Conservation (phyloP, 1,140 invertebrate genomes). For the Lasioglossum albipes region DNA sequence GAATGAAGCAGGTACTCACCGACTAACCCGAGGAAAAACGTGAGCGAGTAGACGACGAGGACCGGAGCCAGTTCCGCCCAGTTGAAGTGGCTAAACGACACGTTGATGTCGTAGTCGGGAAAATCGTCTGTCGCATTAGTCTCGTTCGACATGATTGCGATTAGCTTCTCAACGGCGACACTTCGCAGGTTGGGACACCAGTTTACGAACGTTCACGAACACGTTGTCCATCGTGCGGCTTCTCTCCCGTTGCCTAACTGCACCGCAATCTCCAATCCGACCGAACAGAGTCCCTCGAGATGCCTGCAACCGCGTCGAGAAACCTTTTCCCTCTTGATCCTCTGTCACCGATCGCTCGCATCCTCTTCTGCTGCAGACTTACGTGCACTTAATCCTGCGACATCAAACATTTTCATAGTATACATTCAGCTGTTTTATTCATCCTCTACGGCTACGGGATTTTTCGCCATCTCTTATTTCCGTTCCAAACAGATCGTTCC, state of each 20-base stretch:
- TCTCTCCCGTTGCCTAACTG: neutral
- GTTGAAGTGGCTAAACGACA: constrained; percentile 75
- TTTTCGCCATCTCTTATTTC: no score
- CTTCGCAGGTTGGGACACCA: constrained; percentile 6
- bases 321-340: neutral
- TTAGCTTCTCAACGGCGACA: constrained; percentile 31
- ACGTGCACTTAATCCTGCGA: no score
- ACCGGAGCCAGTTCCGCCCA: constrained; percentile 83
- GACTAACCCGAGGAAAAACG: constrained; percentile 83
- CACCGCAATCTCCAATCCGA: neutral
- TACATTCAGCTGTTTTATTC: no score
- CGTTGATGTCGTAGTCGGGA: constrained; percentile 77
- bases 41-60: constrained; percentile 83
- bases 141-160: constrained; percentile 46
- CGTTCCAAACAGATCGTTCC: no score
- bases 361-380: no score
- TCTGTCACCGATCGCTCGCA: no score
- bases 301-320: no score
- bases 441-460: no score
- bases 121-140: constrained; percentile 61
- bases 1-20: constrained; percentile 77
- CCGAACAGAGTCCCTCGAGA: no score
- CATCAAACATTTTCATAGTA: no score
- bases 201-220: neutral
- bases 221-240: constrained; percentile 18